A percentile compares a stretch with the other conserved stretches of the same genome.
Conservation (phyloP, 2,113 vertebrate species). For the Sitta europaea region DNA sequence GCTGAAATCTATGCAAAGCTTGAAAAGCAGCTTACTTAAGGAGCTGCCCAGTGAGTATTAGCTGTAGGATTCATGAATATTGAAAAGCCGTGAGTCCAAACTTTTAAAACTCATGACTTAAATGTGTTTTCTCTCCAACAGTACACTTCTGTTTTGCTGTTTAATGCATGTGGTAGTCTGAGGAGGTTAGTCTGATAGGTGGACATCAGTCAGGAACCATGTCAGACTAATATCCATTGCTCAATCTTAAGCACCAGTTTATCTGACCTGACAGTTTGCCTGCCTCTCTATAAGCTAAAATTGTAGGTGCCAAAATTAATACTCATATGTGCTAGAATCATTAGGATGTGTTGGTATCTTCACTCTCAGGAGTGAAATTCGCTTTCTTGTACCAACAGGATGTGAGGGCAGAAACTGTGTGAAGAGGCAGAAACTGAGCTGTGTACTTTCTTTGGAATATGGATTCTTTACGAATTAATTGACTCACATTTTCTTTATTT, state of each 20-base stretch:
- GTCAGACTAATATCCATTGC: neutral
- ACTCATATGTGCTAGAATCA: neutral
- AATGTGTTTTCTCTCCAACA: neutral
- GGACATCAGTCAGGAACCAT: neutral
- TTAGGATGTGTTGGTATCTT: neutral
- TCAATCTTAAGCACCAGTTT: neutral
- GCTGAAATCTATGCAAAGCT: neutral
- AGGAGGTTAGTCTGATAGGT: neutral
- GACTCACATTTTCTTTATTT: neutral
- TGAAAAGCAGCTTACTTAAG: neutral
- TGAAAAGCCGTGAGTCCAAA: neutral
- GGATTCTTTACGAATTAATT: neutral
- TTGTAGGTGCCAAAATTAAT: neutral
- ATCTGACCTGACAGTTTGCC: neutral
- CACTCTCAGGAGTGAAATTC: neutral
- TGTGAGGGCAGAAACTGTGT: rapidly evolving
- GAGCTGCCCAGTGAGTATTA: neutral
- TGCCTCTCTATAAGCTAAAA: neutral
- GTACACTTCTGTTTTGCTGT: neutral
- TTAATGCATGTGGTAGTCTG: neutral
- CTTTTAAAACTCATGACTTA: neutral
- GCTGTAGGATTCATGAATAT: neutral
- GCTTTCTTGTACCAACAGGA: neutral
- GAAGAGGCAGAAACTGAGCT: neutral
- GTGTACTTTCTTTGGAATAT: neutral